Conservation (phyloP, 2,888 invertebrate genomes). For the Thyatira batis region DNA sequence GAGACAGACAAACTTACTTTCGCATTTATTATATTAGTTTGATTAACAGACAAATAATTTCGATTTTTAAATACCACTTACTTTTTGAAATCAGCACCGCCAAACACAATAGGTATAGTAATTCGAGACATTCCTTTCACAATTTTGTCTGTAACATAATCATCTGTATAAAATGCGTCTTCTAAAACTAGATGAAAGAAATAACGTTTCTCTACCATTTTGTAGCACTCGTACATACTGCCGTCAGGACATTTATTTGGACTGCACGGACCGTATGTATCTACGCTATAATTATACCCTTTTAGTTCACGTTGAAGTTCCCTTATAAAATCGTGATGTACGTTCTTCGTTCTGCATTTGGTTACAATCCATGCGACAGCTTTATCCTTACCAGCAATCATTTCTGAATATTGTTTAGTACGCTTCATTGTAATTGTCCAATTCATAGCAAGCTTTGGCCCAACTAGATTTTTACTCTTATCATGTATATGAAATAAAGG, state of each 20-base stretch:
- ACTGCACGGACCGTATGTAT: slow-evolving; percentile 60
- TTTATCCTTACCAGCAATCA: slow-evolving; percentile 47
- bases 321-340: slow-evolving; percentile 48
- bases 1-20: too few species aligned
- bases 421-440: slow-evolving; percentile 54
- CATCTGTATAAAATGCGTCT: slow-evolving; percentile 48
- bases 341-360: slow-evolving; percentile 53
- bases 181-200: slow-evolving; percentile 65
- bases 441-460: slow-evolving; percentile 46
- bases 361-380: slow-evolving; percentile 62
- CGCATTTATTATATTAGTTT: too few species aligned
- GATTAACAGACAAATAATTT: neutral
- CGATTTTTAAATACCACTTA: slow-evolving; percentile 28
- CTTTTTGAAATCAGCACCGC: slow-evolving; percentile 57
- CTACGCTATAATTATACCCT: slow-evolving; percentile 57
- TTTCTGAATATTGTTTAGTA: slow-evolving; percentile 24
- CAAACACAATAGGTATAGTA: slow-evolving; percentile 62
- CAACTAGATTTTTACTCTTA: slow-evolving; percentile 41
- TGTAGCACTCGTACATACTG: slow-evolving; percentile 46
- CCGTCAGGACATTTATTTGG: slow-evolving; percentile 50
- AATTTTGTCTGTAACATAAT: slow-evolving; percentile 60
- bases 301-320: slow-evolving; percentile 52
- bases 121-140: slow-evolving; percentile 50
- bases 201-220: slow-evolving; percentile 58
- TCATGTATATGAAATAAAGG: slow-evolving; percentile 57